Evolutionary conservation across 2,888 invertebrate species (phyloP), one percentile per base, ranked within the genome.

Genomic region (Sarcophaga variegata): DNA sequence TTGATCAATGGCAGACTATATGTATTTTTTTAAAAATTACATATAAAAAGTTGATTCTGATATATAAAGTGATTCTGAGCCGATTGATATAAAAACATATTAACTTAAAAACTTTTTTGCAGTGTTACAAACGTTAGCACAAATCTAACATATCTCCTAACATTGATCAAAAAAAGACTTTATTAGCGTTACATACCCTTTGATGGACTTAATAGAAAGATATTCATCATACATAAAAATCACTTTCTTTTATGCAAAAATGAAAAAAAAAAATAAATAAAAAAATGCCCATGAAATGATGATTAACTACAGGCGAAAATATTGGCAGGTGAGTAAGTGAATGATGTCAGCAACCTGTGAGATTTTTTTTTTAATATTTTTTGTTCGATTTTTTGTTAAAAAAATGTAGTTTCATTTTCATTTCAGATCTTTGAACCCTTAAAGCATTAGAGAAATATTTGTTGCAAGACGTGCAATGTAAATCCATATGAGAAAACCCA

Each of bases 241-340:
- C 54, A 82, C 82, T 82, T 82, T 82, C 82, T 82, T 70, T 82
- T 64, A 59, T 54, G 71, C 59, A 59, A 47, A 54, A 54, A 77
- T 0, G 66, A 2, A 49, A 6, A 10, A 49, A 49, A 70, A 27
- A 22, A 70, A 49, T 49, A 75, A 12, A 14, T 10, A 37, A 37
- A 37, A 37, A 37, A 37, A 37, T 37, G 37, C 37, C 54, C 54
- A 54, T 54, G 17, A 54, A 17, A 12, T 54, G 54, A 54, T 17
- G 54, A 54, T 54, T 54, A 37, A 37, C 37, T 37, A 37, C 37
- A 37, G 37, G 22, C 45, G 25, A 54, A 54, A 25, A 25, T 71
- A 71, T 71, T 54, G 54, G 25, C 54, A 49, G 70, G 54, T 71
- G 25, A 54, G 17, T 37, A 37, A 37, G 37, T 54, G 17, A 4